Conservation (phyloP, 2,888 invertebrate genomes). For the Amaurobius ferox region DNA sequence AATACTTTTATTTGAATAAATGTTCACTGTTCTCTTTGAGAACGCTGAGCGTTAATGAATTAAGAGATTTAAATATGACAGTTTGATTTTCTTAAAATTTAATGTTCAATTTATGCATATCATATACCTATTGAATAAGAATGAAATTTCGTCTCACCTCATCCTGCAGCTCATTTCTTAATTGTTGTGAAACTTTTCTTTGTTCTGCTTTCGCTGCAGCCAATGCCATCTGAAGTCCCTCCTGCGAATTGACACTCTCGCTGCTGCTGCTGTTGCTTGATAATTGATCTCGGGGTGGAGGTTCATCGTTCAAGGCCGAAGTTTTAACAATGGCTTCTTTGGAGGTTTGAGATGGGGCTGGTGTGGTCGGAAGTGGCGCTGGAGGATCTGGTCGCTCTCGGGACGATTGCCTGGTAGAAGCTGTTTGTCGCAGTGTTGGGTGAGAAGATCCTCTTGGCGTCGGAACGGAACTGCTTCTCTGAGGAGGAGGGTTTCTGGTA, state of each 20-base stretch:
- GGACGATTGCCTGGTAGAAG: conserved; percentile 56
- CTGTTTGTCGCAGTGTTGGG: conserved; percentile 57
- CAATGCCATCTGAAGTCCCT: conserved; percentile 74
- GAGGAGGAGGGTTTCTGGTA: conserved; percentile 28
- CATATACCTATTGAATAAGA: no score
- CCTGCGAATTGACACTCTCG: conserved; percentile 70
- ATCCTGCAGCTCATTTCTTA: conserved; percentile 59
- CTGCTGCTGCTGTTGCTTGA: conserved; percentile 79
- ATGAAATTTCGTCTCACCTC: conserved; percentile 26
- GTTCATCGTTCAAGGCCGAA: conserved; percentile 74
- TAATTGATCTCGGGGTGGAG: conserved; percentile 57
- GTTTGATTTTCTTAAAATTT: no score
- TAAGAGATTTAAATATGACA: no score
- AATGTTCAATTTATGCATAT: no score
- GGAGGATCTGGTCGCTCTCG: conserved; percentile 56
- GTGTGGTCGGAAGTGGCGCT: not conserved
- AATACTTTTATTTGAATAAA: no score
- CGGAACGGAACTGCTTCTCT: conserved; percentile 74
- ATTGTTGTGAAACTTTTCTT: conserved; percentile 46
- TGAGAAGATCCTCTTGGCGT: conserved; percentile 54
- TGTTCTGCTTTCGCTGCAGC: conserved; percentile 64
- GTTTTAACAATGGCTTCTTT: conserved; percentile 71
- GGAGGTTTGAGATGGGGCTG: not conserved
- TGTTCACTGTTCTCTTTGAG: no score
- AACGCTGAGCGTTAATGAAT: no score